Conservation (phyloP, 2,888 invertebrate genomes). For the Ellobium chinense region DNA sequence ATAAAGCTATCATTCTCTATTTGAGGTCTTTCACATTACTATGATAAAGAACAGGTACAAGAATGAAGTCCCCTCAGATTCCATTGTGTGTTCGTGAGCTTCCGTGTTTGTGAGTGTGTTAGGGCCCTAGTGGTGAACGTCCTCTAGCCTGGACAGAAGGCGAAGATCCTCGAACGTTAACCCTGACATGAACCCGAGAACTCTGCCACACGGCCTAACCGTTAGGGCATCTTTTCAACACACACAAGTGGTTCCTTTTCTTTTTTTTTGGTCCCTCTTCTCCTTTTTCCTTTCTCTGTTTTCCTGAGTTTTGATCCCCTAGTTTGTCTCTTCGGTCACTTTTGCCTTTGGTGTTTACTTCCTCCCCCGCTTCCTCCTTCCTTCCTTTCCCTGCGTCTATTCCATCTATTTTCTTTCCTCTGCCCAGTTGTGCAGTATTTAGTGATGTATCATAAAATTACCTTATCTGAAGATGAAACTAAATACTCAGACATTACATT, state of each 20-base stretch:
- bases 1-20: no score
- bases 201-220: not conserved
- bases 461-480: no score
- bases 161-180: not conserved
- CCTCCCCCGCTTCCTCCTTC: not conserved
- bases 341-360: not conserved
- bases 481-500: no score
- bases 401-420: not conserved
- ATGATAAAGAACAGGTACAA: no score
- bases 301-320: not conserved
- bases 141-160: not conserved
- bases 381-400: not conserved
- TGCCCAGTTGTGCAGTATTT: no score
- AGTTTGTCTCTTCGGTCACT: no score
- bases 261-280: no score
- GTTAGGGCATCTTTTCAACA: not conserved
- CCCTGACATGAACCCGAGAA: conserved; percentile 15
- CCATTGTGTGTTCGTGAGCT: not conserved
- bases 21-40: no score
- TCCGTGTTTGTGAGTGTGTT: not conserved
- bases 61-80: no score
- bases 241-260: no score
- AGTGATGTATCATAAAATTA: no score
- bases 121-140: not conserved
- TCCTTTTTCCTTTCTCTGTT: not conserved